Conservation (phyloP, 2,113 vertebrate species). For the Clarias gariepinus region DNA sequence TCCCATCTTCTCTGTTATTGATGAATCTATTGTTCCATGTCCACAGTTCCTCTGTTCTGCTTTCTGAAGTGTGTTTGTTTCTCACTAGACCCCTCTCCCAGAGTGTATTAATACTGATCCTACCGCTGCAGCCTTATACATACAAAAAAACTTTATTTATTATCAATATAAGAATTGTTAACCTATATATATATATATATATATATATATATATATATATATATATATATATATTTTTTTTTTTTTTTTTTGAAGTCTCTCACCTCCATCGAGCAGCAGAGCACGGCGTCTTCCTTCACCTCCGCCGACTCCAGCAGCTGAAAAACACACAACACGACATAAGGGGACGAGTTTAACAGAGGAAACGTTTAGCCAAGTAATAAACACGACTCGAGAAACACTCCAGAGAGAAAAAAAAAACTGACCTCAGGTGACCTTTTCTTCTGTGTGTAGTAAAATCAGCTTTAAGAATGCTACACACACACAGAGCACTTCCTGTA, state of each 20-base stretch:
- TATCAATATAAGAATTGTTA: not conserved
- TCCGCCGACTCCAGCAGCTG: conserved; percentile 93
- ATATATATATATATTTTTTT: too few species aligned
- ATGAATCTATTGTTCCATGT: not conserved
- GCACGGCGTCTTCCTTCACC: conserved; percentile 93
- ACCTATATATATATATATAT: too few species aligned
- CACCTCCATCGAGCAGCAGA: conserved; percentile 99
- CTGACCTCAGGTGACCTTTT: not conserved
- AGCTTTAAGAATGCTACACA: not conserved
- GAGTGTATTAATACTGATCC: too few species aligned
- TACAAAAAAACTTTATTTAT: not conserved
- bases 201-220: not conserved
- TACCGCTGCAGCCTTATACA: not conserved
- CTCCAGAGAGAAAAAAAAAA: not conserved
- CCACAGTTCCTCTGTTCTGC: conserved; percentile 5
- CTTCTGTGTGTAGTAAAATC: not conserved
- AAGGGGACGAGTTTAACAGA: conserved; percentile 13
- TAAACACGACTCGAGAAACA: not conserved
- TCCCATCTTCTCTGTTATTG: not conserved
- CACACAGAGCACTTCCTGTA: not conserved
- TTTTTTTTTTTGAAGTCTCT: conserved; percentile 45
- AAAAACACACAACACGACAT: conserved; percentile 48
- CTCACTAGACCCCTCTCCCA: not conserved
- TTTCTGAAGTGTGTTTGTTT: not conserved
- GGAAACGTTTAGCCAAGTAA: not conserved